Base-by-base conservation (phyloP, 2,113 vertebrate genomes). In the Chloebia gouldiae region DNA sequence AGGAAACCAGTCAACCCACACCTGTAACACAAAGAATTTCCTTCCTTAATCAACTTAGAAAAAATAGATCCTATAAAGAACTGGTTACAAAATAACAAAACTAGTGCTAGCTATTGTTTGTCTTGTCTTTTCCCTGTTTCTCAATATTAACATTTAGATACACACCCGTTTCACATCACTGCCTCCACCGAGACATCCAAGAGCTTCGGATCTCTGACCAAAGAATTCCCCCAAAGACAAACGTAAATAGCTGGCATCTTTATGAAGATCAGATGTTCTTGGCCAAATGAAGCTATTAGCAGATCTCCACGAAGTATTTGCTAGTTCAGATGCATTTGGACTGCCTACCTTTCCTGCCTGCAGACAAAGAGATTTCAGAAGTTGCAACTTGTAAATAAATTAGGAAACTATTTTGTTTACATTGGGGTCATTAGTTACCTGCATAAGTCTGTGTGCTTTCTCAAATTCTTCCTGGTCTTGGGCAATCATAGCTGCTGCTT, bases 181-280 rank as follows among this genome's bases (percentile, higher is more conserved):
- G 45, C 96, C 96, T 93, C 98, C 98, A 75, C 98, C 98, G 61
- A 99, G 98, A 92, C 98, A 99, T 72, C 99, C 99, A 37, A 99
- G 98, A 84, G 99, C 99, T 98, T 99, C 99, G 25, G 99, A 99
- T 65, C 99, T 98, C 90, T 99, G 98, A 77, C 98, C 98, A 93
- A 99, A 99, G 90, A 99, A 99, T 83, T 99, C 98, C 16, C 99
- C 99, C 42, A 99, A 94, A 84, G 99, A 99, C 25, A 99, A 98
- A 12, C 97, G 98, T 90, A 99, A 97, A 40, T 99, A 99, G 94
- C 98, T 99, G 86, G 98, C 98, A 97, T 97, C 98, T 85, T 97
- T 97, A 66, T 97, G 93, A 65, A 98, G 97, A 75, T 98, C 98
- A 9, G 98, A 97, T 22, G 98, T 97, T 94, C 97, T 98, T 91